Evolutionary conservation across 2,888 invertebrate species (phyloP), one percentile per base, ranked within the genome.

Genomic region (Anarsia innoxiella): DNA sequence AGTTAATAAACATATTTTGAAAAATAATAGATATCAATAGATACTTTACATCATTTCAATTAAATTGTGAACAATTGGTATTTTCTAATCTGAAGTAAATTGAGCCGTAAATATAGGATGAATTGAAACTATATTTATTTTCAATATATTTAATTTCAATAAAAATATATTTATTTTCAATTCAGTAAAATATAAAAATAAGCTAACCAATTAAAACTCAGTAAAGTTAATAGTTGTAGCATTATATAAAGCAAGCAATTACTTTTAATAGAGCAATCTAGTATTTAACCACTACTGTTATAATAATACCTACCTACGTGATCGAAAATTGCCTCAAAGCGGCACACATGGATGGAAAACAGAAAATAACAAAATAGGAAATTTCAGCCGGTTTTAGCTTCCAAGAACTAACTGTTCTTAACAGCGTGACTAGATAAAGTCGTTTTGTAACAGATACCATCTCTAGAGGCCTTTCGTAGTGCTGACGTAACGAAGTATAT

Each of bases 381-480:
- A 54, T 59, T 53, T 54, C 49, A 49, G 45, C 44, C 37, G 44
- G 53, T 49, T 55, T 52, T 52, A 60, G 59, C 63, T 64, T 46
- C 58, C 60, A 56, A 49, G 52, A 60, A 56, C 45, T 66, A 67
- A 67, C 67, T 65, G 64, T 67, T 55, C 51, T 47, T 56, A 54
- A 56, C 60, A 58, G 57, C 66, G 66, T 68, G 65, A 65, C 64
- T 59, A 57, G 64, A 65, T 66, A 65, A 59, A 66, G 66, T 59
- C 56, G 60, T 66, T 65, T 53, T 44, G 50, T 52, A 41, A 49
- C 46, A 49, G 67, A 65, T 67, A 65, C 50, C 56, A 66, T 68
- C 65, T 63, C 52, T 54, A 48, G 40, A 56, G 57, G 51, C 49
- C 45, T 55, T 61, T 58, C 31, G 16, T 11, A 26, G 13, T 34